These are phyloP conservation scores for Microcebus ravelobensis DNA, from an alignment of 2,113 vertebrate species.

Conservation along the genomic window DNA sequence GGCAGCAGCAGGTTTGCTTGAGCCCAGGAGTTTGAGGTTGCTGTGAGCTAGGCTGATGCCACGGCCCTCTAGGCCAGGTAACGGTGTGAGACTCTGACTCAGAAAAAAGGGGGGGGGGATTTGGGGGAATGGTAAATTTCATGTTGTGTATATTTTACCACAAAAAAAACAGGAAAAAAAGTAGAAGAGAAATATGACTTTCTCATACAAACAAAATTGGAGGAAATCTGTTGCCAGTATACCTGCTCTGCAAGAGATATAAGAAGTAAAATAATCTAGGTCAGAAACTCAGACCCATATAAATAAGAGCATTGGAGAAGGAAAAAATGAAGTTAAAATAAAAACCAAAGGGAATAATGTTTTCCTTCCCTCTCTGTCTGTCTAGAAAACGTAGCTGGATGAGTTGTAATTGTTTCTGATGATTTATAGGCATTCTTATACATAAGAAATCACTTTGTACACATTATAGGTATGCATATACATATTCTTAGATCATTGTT, in stretches of 20 bases:
- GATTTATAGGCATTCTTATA: background rate
- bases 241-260: background rate
- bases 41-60: too few relatives aligned
- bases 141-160: background rate
- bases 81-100: too few relatives aligned
- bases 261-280: background rate
- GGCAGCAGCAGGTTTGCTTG: too few relatives aligned
- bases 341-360: background rate
- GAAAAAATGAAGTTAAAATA: background rate
- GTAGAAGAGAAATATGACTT: background rate
- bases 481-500: background rate
- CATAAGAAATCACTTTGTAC: background rate
- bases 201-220: background rate
- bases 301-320: background rate
- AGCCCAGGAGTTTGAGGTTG: too few relatives aligned
- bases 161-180: background rate
- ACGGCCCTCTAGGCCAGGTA: too few relatives aligned
- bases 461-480: background rate
- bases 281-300: background rate
- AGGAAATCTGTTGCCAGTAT: background rate
- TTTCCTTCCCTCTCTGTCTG: background rate
- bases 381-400: background rate
- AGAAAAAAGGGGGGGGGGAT: too few relatives aligned
- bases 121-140: background rate
- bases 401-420: background rate